Evolutionary conservation across 2,888 invertebrate species (phyloP).

Genomic region (Dorcus parallelipipedus): DNA sequence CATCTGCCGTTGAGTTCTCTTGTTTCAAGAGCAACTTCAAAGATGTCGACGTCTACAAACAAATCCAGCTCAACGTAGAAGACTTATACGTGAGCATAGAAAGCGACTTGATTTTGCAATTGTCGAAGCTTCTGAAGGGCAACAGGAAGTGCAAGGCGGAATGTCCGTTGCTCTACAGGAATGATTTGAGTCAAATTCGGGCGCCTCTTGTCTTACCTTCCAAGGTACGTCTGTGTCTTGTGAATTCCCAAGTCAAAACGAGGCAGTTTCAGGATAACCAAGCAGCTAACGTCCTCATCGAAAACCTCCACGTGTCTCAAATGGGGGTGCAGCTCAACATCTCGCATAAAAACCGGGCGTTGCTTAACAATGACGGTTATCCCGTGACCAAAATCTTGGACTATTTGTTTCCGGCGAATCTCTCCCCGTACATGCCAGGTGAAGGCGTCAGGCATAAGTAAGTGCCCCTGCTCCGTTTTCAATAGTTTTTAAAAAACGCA

Average conservation of each 20-base stretch:
- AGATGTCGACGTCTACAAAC: constrained; percentile 59
- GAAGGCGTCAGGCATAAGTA: constrained; percentile 47
- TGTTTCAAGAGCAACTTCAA: constrained; percentile 54
- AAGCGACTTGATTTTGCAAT: constrained; percentile 62
- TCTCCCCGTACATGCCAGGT: constrained; percentile 47
- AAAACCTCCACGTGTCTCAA: constrained; percentile 36
- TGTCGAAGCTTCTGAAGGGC: constrained; percentile 56
- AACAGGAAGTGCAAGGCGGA: constrained; percentile 58
- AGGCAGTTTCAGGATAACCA: constrained; percentile 1
- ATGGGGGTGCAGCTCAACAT: constrained; percentile 42
- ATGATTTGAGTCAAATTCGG: constrained; percentile 54
- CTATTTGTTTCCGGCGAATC: constrained; percentile 44
- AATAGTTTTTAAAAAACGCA: not conserved
- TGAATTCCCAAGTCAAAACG: not conserved
- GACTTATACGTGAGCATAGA: constrained; percentile 69
- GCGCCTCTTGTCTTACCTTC: constrained; percentile 48
- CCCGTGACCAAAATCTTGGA: constrained; percentile 38
- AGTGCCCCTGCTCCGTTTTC: constrained; percentile 6
- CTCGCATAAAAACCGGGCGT: constrained; percentile 45
- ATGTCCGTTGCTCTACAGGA: constrained; percentile 53
- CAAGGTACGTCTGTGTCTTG: too few relatives aligned
- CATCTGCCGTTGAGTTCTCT: constrained; percentile 61
- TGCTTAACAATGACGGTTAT: constrained; percentile 25
- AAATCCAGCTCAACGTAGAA: constrained; percentile 61
- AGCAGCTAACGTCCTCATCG: constrained; percentile 13